These are phyloP conservation scores for Nebria brevicollis DNA, from an alignment of 2,888 invertebrate genomes.

Conservation along the genomic window DNA sequence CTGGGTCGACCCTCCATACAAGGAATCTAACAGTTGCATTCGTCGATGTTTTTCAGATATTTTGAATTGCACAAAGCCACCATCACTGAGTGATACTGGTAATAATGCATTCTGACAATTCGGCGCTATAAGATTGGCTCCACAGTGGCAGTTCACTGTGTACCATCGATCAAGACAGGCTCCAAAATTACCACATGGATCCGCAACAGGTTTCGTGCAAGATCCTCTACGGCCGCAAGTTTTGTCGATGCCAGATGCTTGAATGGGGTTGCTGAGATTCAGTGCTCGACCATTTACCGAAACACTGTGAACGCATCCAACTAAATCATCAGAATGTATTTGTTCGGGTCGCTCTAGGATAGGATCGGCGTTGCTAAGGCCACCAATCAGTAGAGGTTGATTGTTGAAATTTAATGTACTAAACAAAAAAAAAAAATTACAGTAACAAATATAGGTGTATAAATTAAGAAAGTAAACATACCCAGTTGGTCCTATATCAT, in stretches of 20 bases:
- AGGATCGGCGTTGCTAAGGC: constrained; percentile 84
- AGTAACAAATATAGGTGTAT: not conserved
- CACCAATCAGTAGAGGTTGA: constrained; percentile 86
- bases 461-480: constrained; percentile 63
- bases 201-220: constrained; percentile 66
- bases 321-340: constrained; percentile 90
- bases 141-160: constrained; percentile 76
- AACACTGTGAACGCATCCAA: constrained; percentile 93
- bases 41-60: constrained; percentile 86
- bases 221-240: constrained; percentile 80
- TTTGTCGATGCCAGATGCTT: constrained; percentile 76
- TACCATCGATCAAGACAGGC: constrained; percentile 89
- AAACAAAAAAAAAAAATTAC: not conserved
- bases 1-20: constrained; percentile 78
- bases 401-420: constrained; percentile 93
- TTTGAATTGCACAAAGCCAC: constrained; percentile 80
- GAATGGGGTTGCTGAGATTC: constrained; percentile 81
- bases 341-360: constrained; percentile 90
- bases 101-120: constrained; percentile 83
- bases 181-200: constrained; percentile 73
- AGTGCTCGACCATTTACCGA: constrained; percentile 86
- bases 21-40: constrained; percentile 84
- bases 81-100: constrained; percentile 81
- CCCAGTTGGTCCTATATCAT: constrained; percentile 90
- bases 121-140: constrained; percentile 76